A percentile compares a stretch with the other conserved stretches of the same genome.
phyloP scores from a whole-genome alignment of 1,140 invertebrate genomes.

The Galendromus occidentalis region DNA sequence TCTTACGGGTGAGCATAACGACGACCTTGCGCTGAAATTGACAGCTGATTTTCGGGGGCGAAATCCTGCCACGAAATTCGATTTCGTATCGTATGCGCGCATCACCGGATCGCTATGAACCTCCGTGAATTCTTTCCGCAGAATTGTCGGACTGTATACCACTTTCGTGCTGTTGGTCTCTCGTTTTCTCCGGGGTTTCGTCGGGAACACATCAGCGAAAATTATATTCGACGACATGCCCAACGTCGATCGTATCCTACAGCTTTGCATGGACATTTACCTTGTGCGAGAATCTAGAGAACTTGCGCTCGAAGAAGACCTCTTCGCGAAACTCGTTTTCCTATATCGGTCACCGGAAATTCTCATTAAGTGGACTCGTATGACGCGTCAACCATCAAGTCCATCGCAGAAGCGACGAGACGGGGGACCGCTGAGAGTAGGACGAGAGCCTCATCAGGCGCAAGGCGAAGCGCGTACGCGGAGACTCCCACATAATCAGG shows the following conservation, averaged over 20 bases:
- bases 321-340: conserved; percentile 96
- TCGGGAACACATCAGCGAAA: conserved; percentile 58
- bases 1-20: conserved; percentile 63
- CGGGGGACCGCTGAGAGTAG: too few relatives aligned
- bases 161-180: conserved; percentile 85
- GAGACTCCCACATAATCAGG: not conserved
- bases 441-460: too few relatives aligned
- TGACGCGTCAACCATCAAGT: not conserved
- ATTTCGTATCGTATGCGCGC: too few relatives aligned
- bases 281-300: conserved; percentile 85
- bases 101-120: too few relatives aligned
- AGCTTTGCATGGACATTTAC: conserved; percentile 85
- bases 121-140: conserved; percentile 30
- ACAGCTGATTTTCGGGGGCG: too few relatives aligned
- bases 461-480: not conserved
- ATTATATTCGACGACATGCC: conserved; percentile 96
- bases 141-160: conserved; percentile 90
- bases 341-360: conserved; percentile 93
- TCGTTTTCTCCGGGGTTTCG: conserved; percentile 58
- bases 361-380: conserved; percentile 76
- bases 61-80: too few relatives aligned
- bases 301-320: conserved; percentile 81
- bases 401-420: too few relatives aligned
- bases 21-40: too few relatives aligned
- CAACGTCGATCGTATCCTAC: conserved; percentile 75